Conservation (phyloP, 1,140 invertebrate genomes). For the Ooceraea biroi region DNA sequence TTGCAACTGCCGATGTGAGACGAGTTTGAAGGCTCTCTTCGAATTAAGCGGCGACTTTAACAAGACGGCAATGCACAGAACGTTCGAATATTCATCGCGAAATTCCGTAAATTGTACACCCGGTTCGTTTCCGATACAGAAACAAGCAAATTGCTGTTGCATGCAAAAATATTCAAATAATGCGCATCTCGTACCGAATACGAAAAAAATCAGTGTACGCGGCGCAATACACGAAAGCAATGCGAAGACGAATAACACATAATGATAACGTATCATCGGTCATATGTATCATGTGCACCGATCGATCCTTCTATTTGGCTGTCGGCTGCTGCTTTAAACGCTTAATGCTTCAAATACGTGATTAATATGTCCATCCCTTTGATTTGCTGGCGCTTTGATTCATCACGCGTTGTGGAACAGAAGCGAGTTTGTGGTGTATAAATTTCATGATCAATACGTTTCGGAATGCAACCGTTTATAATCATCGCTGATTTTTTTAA, state of each 20-base stretch:
- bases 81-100: neutral
- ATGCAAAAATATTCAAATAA: neutral
- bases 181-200: neutral
- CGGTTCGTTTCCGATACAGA: neutral
- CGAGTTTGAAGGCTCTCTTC: neutral
- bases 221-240: conserved; percentile 12
- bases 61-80: neutral
- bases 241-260: conserved; percentile 64
- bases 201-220: neutral
- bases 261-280: conserved; percentile 73
- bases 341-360: conserved; percentile 69
- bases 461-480: neutral
- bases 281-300: conserved; percentile 40
- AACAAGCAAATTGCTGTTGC: neutral
- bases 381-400: neutral
- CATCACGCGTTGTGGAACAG: neutral
- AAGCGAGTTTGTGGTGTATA: conserved; percentile 1
- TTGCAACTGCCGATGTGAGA: conserved; percentile 1
- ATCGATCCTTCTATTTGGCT: conserved; percentile 57
- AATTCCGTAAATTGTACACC: neutral
- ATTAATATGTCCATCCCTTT: conserved; percentile 56
- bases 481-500: neutral
- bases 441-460: neutral
- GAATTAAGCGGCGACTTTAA: conserved; percentile 6
- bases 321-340: conserved; percentile 56